Base-by-base conservation (phyloP, 2,113 vertebrate genomes). In the Macaca nemestrina region DNA sequence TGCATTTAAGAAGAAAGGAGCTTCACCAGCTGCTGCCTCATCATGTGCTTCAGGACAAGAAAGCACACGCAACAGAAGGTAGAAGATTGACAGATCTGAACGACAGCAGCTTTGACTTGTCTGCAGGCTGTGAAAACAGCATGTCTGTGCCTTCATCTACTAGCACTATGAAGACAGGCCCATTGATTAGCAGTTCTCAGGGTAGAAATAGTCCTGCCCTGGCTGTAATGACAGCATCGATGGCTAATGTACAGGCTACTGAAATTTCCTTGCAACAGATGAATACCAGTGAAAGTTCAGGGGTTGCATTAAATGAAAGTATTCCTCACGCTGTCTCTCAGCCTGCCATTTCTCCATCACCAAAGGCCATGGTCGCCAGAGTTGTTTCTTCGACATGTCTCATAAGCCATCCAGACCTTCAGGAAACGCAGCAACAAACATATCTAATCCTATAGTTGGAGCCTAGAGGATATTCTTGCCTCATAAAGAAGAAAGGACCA, bases 21-120 rank as follows among this genome's bases (percentile, higher is more conserved):
- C 99, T 99, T 84, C 99, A 99, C 93, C 99, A 99, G 87, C 98
- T 99, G 25, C 98, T 99, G 89, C 99, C 99, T 45, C 98, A 98
- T 97, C 98, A 99, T 0, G 99, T 99, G 95, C 98, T 99, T 97
- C 99, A 98, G 90, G 99, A 98, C 95, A 99, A 98, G 98, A 99
- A 98, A 98, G 98, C 98, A 97, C 99, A 99, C 94, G 98, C 98
- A 0, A 94, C 97, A 35, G 99, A 99, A 95, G 98, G 98, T 8
- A 98, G 99, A 84, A 98, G 97, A 43, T 52, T 98, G 87, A 97
- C 98, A 70, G 96, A 97, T 83, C 92, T 99, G 97, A 99, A 98
- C 90, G 99, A 99, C 83, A 98, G 98, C 98, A 98, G 98, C 95
- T 97, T 99, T 82, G 98, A 99, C 92, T 98, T 99, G 83, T 98